A percentile compares a stretch with the other conserved stretches of the same genome.
Evolutionary conservation across 2,888 invertebrate species (phyloP).

Genomic region (Axea sp.): DNA sequence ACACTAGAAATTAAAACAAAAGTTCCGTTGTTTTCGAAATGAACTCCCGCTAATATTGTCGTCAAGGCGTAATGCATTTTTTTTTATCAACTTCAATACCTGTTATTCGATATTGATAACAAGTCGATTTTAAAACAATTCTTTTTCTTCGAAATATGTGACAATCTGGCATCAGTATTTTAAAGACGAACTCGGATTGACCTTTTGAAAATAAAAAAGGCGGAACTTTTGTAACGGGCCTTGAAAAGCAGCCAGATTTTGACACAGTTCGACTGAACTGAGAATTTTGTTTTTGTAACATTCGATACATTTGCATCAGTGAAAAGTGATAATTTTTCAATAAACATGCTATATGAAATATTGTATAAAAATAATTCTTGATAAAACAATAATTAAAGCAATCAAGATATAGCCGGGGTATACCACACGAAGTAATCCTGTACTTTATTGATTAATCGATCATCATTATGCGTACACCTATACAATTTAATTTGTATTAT

Average conservation of each 20-base stretch:
- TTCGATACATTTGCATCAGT: constrained; percentile 1
- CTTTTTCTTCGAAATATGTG: neutral
- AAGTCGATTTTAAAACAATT: neutral
- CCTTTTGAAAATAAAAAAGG: constrained; percentile 2
- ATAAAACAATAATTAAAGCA: neutral
- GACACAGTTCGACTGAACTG: constrained; percentile 2
- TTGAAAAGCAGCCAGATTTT: constrained; percentile 12
- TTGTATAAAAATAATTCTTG: neutral
- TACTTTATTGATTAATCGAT: constrained; percentile 1
- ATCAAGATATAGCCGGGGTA: neutral
- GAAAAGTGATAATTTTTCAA: constrained; percentile 1
- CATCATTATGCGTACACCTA: constrained; percentile 1
- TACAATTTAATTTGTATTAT: constrained; percentile 6
- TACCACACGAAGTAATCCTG: no score
- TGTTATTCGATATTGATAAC: no score
- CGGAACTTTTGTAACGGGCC: neutral
- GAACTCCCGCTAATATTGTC: no score
- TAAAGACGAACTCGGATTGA: constrained; percentile 3
- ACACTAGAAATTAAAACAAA: no score
- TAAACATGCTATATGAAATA: neutral
- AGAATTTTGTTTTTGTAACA: constrained; percentile 1
- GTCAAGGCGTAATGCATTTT: no score
- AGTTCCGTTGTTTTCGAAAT: no score
- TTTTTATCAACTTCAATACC: no score
- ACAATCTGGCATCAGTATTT: constrained; percentile 9